Conservation (phyloP, 2,113 vertebrate genomes). For the Brienomyrus longianalis region DNA sequence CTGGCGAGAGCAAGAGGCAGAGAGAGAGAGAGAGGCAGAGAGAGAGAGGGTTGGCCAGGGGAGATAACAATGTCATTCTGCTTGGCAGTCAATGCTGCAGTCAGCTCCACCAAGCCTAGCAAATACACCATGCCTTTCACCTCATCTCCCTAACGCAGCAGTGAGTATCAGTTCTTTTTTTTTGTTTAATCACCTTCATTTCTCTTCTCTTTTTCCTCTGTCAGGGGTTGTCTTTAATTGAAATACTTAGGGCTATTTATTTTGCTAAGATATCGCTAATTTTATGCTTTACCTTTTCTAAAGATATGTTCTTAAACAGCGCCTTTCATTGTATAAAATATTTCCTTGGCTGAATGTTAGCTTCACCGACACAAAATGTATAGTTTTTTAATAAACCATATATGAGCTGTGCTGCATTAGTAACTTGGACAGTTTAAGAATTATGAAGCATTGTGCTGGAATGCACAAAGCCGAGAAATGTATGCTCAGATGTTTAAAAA, state of each 20-base stretch:
- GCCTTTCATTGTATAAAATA: slow-evolving; percentile 38
- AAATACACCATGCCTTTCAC: slow-evolving; percentile 42
- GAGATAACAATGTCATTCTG: slow-evolving; percentile 80
- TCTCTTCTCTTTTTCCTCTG: neutral
- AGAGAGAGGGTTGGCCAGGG: slow-evolving; percentile 38
- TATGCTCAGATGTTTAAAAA: neutral
- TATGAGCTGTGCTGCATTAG: neutral
- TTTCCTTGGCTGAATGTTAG: slow-evolving; percentile 35
- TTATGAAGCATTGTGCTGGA: neutral
- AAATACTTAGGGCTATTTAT: slow-evolving; percentile 10
- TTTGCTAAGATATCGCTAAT: slow-evolving; percentile 19
- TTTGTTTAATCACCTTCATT: slow-evolving; percentile 19
- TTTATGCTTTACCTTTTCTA: slow-evolving; percentile 10
- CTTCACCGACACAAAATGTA: slow-evolving; percentile 25
- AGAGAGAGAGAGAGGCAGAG: neutral
- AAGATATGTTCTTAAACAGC: slow-evolving; percentile 26
- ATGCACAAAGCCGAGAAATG: neutral
- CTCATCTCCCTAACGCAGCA: slow-evolving; percentile 33
- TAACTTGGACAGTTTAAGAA: neutral
- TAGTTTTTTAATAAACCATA: neutral
- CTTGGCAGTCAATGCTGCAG: slow-evolving; percentile 73
- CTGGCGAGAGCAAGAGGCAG: slow-evolving; percentile 13
- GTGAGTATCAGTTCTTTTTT: slow-evolving; percentile 62
- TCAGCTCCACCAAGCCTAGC: slow-evolving; percentile 63
- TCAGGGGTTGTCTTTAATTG: neutral